These are phyloP conservation scores for Arctocebus calabarensis DNA, from an alignment of 2,797 vertebrate species.

Conservation along the genomic window DNA sequence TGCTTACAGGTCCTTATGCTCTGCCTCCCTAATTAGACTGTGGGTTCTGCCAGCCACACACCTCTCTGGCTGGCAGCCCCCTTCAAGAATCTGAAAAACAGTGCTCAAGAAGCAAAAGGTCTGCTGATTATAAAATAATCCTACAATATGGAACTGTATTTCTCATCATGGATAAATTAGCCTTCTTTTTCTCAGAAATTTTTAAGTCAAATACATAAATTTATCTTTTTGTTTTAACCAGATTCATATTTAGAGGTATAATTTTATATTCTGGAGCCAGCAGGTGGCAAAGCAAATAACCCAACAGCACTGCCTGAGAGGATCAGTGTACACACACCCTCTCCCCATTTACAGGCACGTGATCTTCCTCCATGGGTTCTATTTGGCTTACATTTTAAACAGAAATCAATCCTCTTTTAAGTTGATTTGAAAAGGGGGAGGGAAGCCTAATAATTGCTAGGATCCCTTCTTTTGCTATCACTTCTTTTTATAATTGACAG, in stretches of 20 bases:
- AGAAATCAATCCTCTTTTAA: neutral
- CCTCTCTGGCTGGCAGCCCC: neutral
- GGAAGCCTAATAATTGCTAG: neutral
- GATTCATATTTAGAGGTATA: neutral
- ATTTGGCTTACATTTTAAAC: neutral
- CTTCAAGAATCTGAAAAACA: neutral
- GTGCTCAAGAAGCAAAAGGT: neutral
- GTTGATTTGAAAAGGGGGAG: neutral
- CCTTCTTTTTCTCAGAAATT: constrained; percentile 10
- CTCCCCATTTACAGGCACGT: fast-evolving
- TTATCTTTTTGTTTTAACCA: constrained; percentile 26
- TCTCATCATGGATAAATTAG: neutral
- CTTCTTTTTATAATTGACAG: neutral
- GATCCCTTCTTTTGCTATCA: neutral
- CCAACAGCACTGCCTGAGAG: neutral
- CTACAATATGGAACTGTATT: neutral
- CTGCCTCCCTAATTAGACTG: neutral
- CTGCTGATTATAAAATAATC: neutral
- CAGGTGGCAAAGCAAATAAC: neutral
- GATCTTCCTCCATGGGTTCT: neutral
- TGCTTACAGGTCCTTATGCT: neutral
- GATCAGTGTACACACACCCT: fast-evolving
- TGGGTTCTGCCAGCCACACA: neutral
- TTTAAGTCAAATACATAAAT: neutral
- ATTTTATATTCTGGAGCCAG: neutral